These are phyloP conservation scores for Scotopteryx bipunctaria DNA, from an alignment of 2,888 invertebrate genomes.

Conservation along the genomic window DNA sequence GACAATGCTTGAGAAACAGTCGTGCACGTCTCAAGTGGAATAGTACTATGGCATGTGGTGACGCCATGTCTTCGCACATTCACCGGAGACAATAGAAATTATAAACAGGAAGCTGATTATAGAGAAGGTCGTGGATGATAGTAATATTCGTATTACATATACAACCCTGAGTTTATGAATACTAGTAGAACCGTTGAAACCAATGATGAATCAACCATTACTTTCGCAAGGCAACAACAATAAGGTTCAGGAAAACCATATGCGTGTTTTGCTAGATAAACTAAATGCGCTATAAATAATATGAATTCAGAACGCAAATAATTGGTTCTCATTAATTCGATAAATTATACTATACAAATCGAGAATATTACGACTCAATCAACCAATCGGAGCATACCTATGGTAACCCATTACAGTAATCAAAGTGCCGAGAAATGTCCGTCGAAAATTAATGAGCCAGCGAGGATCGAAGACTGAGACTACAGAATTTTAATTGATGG, in stretches of 20 bases:
- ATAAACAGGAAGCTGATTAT: slow-evolving; percentile 39
- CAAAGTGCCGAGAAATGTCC: slow-evolving; percentile 12
- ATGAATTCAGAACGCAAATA: slow-evolving; percentile 12
- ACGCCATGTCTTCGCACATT: slow-evolving; percentile 38
- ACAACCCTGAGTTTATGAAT: slow-evolving; percentile 5
- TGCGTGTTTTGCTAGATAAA: slow-evolving; percentile 7
- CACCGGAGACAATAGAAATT: slow-evolving; percentile 44
- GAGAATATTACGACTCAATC: slow-evolving; percentile 20
- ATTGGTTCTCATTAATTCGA: slow-evolving; percentile 13
- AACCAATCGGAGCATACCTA: slow-evolving; percentile 12
- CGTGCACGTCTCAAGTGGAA: slow-evolving; percentile 39
- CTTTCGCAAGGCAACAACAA: background rate
- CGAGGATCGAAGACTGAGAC: slow-evolving; percentile 41
- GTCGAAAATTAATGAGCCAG: slow-evolving; percentile 34
- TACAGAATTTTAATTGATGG: slow-evolving; percentile 50
- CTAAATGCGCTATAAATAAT: background rate
- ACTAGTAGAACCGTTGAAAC: background rate
- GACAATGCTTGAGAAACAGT: slow-evolving; percentile 39
- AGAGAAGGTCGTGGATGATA: slow-evolving; percentile 35
- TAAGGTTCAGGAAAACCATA: slow-evolving; percentile 5
- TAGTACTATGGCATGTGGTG: slow-evolving; percentile 29
- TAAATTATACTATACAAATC: slow-evolving; percentile 1
- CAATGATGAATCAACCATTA: background rate
- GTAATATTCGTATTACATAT: slow-evolving; percentile 7
- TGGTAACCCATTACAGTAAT: slow-evolving; percentile 6